phyloP scores from a whole-genome alignment of 1,140 invertebrate species.

The Tribolium castaneum region DNA sequence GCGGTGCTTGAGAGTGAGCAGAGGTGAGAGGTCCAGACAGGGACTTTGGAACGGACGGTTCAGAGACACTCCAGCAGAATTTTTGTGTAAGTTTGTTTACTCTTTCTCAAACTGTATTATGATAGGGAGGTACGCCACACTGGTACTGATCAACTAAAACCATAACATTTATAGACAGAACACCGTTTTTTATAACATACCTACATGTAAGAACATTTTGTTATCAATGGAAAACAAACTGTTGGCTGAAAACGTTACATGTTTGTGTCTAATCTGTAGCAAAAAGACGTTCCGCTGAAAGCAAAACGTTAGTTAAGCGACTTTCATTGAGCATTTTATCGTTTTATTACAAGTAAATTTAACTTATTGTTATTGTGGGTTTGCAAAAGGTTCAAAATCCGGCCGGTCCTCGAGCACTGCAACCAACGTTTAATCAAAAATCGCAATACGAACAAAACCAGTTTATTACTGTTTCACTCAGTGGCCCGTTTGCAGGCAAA shows the following conservation, averaged over 20 bases:
- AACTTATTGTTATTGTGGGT: background rate
- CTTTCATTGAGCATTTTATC: background rate
- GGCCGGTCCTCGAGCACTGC: background rate
- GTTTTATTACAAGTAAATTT: background rate
- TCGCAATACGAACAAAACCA: background rate
- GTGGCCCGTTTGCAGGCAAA: background rate
- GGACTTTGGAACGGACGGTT: too few species aligned
- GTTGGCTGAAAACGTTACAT: conserved; percentile 25
- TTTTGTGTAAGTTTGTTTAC: conserved; percentile 6
- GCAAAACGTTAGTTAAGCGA: background rate
- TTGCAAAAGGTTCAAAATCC: background rate
- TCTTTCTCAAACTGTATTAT: conserved; percentile 8
- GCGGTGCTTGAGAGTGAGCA: too few species aligned
- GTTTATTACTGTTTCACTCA: background rate
- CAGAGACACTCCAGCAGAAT: too few species aligned
- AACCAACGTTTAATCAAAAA: background rate
- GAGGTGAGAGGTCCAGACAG: too few species aligned
- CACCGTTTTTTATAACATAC: background rate
- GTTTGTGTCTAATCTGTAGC: conserved; percentile 39
- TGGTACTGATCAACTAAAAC: conserved; percentile 3
- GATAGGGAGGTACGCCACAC: background rate
- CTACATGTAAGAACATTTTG: conserved; percentile 42
- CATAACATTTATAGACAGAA: background rate
- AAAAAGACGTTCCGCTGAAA: conserved; percentile 40
- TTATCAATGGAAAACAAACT: conserved; percentile 39